These are phyloP conservation scores for Drosophila parvula DNA, from an alignment of 1,140 invertebrate species.

Conservation along the genomic window DNA sequence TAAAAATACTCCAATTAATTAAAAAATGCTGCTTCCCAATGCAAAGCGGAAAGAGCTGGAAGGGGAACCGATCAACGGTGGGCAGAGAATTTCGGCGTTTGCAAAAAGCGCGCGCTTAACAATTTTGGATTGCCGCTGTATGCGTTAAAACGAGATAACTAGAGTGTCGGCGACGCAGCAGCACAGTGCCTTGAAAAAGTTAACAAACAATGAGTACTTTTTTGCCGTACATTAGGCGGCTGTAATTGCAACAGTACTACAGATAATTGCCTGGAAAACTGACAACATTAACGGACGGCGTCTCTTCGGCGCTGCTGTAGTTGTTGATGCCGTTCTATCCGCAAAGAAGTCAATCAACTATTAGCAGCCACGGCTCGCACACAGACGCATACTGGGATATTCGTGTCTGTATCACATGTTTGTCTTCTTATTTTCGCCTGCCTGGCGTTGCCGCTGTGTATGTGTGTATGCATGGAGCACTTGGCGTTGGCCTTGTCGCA, in stretches of 20 bases:
- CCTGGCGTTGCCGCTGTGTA: conserved; percentile 39
- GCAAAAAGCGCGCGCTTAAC: conserved; percentile 69
- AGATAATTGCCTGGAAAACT: conserved; percentile 56
- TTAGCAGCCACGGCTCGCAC: conserved; percentile 59
- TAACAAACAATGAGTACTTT: conserved; percentile 33
- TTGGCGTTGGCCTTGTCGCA: conserved; percentile 83
- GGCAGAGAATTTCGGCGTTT: conserved; percentile 37
- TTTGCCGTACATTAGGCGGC: conserved; percentile 23
- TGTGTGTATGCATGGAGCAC: conserved; percentile 62
- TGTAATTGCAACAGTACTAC: conserved; percentile 50
- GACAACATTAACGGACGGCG: conserved; percentile 54
- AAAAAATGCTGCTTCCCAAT: conserved; percentile 60
- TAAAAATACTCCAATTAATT: conserved; percentile 77
- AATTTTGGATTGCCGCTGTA: conserved; percentile 29
- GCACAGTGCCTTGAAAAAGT: conserved; percentile 63
- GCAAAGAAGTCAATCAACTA: conserved; percentile 81
- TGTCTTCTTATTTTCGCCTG: conserved; percentile 82
- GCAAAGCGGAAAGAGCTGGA: conserved; percentile 31
- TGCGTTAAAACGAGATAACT: conserved; percentile 76
- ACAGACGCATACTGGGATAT: conserved; percentile 40
- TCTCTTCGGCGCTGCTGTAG: neutral
- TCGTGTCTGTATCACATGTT: conserved; percentile 83
- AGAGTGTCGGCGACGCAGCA: conserved; percentile 41
- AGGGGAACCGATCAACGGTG: conserved; percentile 9
- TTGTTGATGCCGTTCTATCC: conserved; percentile 18